Percentiles rank a stretch among this genome's conserved stretches.
Conservation (phyloP, 2,888 invertebrate genomes). For the Alviniconcha strummeri region DNA sequence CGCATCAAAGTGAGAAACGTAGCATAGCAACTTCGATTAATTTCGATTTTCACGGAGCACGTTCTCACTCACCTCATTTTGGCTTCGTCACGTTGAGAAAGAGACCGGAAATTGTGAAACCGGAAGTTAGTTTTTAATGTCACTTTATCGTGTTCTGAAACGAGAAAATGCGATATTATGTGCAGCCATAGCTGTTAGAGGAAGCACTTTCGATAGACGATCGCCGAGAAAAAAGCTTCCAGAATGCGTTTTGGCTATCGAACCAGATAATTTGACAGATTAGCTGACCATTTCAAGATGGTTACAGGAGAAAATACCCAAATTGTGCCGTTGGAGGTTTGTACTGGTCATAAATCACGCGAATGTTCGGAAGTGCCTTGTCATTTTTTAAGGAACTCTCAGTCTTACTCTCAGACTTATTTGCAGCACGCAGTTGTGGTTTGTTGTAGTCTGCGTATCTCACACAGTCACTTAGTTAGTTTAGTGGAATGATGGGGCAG, state of each 20-base stretch:
- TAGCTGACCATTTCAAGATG: constrained; percentile 42
- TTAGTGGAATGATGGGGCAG: too few species aligned
- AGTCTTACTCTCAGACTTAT: too few species aligned
- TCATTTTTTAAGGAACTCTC: background rate
- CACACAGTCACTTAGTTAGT: too few species aligned
- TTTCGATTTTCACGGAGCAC: background rate
- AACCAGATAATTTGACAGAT: background rate
- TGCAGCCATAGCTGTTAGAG: constrained; percentile 43
- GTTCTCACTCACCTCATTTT: constrained; percentile 51
- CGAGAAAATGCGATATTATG: constrained; percentile 41
- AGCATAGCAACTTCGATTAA: background rate
- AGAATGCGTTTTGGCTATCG: constrained; percentile 12
- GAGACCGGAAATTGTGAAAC: constrained; percentile 21
- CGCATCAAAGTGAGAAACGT: too few species aligned
- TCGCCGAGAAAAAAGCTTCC: constrained; percentile 10
- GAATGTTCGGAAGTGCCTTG: constrained; percentile 6
- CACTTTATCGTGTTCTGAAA: constrained; percentile 20
- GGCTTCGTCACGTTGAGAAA: constrained; percentile 26
- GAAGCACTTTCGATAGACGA: constrained; percentile 33
- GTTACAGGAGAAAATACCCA: constrained; percentile 60
- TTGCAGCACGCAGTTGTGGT: too few species aligned
- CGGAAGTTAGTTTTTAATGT: constrained; percentile 37
- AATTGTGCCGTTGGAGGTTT: constrained; percentile 59
- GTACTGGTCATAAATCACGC: background rate
- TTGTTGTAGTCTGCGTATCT: too few species aligned